A percentile compares a stretch with the other conserved stretches of the same genome.
phyloP scores from a whole-genome alignment of 2,113 vertebrate genomes.

The Origma solitaria region DNA sequence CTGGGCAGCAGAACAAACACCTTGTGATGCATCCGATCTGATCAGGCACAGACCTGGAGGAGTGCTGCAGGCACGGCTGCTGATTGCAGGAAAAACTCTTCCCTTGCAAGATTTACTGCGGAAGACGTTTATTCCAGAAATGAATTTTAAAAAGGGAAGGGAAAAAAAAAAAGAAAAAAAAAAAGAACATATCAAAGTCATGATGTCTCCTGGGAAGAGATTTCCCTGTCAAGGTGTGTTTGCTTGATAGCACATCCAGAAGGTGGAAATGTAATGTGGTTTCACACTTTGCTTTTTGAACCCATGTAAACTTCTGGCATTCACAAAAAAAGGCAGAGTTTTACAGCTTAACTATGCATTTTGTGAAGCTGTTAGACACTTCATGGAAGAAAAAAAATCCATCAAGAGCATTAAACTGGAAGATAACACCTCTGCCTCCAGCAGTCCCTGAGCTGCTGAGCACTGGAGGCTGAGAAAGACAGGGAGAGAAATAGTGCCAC shows the following conservation, averaged over 20 bases:
- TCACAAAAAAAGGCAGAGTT: neutral
- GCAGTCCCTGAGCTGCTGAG: neutral
- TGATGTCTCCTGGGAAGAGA: neutral
- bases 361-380: neutral
- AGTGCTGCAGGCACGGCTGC: neutral
- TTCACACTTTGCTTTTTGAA: slow-evolving; percentile 25
- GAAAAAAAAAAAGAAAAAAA: too few relatives aligned
- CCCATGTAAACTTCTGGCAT: neutral
- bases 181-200: neutral
- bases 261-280: neutral
- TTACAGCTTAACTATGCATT: neutral
- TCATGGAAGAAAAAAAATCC: neutral
- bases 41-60: neutral
- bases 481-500: neutral
- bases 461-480: neutral
- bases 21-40: neutral
- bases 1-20: slow-evolving; percentile 25
- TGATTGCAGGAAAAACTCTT: neutral
- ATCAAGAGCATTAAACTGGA: neutral
- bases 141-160: neutral
- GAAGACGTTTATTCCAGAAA: neutral
- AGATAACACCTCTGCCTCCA: neutral
- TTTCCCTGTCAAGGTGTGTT: slow-evolving; percentile 16
- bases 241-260: slow-evolving; percentile 13
- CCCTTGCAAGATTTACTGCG: neutral